Evolutionary conservation across 2,888 invertebrate genomes (phyloP).

Genomic region (Drosophila glabriapex): DNA sequence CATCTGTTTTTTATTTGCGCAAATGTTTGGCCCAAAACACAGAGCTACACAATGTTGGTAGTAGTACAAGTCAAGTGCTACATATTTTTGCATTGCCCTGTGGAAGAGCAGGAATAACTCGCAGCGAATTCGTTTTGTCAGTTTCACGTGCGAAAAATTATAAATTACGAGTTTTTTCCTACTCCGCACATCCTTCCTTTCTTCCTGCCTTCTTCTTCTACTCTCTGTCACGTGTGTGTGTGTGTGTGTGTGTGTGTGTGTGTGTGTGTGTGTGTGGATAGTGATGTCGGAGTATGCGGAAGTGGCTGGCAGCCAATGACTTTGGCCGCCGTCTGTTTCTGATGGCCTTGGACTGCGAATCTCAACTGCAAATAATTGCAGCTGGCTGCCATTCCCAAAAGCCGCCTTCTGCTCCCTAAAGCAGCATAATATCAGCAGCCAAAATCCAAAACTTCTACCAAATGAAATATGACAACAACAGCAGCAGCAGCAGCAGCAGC

Average conservation of each 20-base stretch:
- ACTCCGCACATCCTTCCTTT: not conserved
- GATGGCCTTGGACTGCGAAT: slow-evolving; percentile 66
- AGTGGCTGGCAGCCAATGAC: slow-evolving; percentile 51
- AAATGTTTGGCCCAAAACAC: slow-evolving; percentile 55
- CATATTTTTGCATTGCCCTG: slow-evolving; percentile 49
- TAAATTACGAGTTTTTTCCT: slow-evolving; percentile 67
- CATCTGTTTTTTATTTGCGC: slow-evolving; percentile 77
- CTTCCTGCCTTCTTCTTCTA: not conserved
- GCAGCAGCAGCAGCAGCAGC: not conserved
- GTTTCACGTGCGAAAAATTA: slow-evolving; percentile 80
- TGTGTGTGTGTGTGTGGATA: slow-evolving; percentile 12
- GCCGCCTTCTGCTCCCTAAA: slow-evolving; percentile 6
- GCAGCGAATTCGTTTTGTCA: slow-evolving; percentile 64
- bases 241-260: slow-evolving; percentile 7
- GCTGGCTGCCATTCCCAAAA: slow-evolving; percentile 47
- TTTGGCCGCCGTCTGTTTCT: slow-evolving; percentile 74
- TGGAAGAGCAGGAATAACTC: slow-evolving; percentile 16
- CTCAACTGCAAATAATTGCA: slow-evolving; percentile 78
- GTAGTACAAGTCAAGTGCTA: slow-evolving; percentile 38
- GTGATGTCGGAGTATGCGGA: slow-evolving; percentile 28
- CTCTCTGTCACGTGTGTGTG: slow-evolving; percentile 1
- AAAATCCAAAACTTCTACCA: slow-evolving; percentile 18
- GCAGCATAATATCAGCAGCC: not conserved
- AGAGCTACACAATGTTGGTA: slow-evolving; percentile 34
- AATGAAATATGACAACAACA: slow-evolving; percentile 14